Evolutionary conservation across 2,888 invertebrate genomes (phyloP).

Genomic region (Alsophila aescularia): DNA sequence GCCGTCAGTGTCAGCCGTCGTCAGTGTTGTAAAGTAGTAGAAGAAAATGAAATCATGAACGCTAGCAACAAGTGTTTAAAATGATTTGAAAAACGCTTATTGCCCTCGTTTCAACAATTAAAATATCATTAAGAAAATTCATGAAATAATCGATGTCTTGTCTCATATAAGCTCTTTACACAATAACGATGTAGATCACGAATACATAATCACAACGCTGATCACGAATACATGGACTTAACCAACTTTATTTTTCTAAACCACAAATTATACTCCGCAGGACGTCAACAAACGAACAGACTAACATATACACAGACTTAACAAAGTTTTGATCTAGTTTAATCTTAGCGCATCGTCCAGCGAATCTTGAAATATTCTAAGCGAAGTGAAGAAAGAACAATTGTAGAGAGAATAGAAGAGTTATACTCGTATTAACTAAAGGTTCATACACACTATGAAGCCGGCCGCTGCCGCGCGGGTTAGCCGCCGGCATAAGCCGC

Average conservation of each 20-base stretch:
- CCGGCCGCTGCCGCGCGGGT: too few relatives aligned
- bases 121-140: too few relatives aligned
- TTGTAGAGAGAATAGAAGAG: background rate
- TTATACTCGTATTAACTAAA: too few relatives aligned
- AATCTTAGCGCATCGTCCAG: conserved; percentile 3
- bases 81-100: too few relatives aligned
- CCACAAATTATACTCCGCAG: background rate
- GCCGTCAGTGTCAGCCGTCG: too few relatives aligned
- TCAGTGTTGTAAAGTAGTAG: too few relatives aligned
- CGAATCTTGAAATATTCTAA: background rate
- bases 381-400: background rate
- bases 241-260: background rate
- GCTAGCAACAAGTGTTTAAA: too few relatives aligned
- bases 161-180: background rate
- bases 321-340: conserved; percentile 2
- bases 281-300: background rate
- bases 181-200: background rate
- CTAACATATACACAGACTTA: background rate
- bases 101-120: too few relatives aligned
- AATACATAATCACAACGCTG: background rate
- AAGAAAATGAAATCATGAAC: too few relatives aligned
- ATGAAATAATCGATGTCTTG: background rate
- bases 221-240: background rate
- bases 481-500: too few relatives aligned
- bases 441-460: too few relatives aligned